These are phyloP conservation scores for Diorhabda sublineata DNA, from an alignment of 1,140 invertebrate genomes.

Conservation along the genomic window DNA sequence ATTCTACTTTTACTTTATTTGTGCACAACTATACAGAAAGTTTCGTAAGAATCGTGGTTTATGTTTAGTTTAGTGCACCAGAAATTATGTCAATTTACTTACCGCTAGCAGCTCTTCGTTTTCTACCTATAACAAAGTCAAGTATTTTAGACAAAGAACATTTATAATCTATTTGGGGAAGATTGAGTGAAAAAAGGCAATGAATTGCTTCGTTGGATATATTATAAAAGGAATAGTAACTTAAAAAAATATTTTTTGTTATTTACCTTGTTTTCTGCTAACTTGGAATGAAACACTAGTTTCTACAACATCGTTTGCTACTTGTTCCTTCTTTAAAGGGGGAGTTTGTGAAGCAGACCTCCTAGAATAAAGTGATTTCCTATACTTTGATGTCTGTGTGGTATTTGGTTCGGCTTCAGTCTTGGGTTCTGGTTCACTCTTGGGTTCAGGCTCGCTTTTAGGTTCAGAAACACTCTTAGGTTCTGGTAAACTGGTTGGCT, in stretches of 20 bases:
- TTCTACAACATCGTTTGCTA: slow-evolving; percentile 51
- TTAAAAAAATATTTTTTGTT: background rate
- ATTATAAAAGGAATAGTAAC: background rate
- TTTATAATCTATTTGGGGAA: background rate
- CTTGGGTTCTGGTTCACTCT: slow-evolving; percentile 47
- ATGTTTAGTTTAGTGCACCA: background rate
- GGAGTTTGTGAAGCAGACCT: slow-evolving; percentile 45
- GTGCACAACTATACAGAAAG: background rate
- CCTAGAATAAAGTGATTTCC: slow-evolving; percentile 47
- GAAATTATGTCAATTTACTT: background rate
- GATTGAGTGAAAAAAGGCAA: too few relatives aligned
- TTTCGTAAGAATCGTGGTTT: background rate
- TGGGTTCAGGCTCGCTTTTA: slow-evolving; percentile 43
- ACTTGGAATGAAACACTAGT: slow-evolving; percentile 59
- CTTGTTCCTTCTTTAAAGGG: slow-evolving; percentile 27
- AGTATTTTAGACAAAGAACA: background rate
- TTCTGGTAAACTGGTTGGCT: slow-evolving; percentile 43
- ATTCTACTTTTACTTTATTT: slow-evolving; percentile 5
- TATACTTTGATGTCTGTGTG: slow-evolving; percentile 35
- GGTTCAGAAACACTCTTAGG: slow-evolving; percentile 35
- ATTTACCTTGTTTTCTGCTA: slow-evolving; percentile 54
- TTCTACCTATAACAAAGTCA: slow-evolving; percentile 19
- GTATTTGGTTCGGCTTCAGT: slow-evolving; percentile 46
- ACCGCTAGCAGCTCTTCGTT: slow-evolving; percentile 20
- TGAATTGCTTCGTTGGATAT: background rate